Evolutionary conservation across 2,888 invertebrate species (phyloP).

Genomic region (Halictus quadricinctus): DNA sequence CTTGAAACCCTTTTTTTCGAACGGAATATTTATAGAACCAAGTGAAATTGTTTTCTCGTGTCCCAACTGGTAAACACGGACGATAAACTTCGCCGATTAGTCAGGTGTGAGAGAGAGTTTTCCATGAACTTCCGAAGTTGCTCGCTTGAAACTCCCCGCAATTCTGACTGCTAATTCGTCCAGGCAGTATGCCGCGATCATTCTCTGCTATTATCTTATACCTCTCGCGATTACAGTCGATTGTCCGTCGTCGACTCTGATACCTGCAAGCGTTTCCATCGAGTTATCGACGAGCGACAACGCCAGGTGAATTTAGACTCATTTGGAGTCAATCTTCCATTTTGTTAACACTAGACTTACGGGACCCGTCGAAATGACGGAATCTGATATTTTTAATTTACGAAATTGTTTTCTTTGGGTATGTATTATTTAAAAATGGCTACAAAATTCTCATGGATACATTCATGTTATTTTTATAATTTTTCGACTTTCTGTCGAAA

Average conservation of each 20-base stretch:
- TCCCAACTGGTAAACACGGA: not conserved
- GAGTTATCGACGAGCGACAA: not conserved
- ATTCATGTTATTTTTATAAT: no score
- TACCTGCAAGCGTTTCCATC: not conserved
- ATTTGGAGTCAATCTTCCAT: not conserved
- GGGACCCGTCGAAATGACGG: no score
- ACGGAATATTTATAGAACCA: not conserved
- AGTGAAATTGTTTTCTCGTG: not conserved
- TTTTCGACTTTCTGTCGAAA: no score
- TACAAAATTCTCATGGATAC: no score
- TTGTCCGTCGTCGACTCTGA: not conserved
- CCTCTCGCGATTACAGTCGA: not conserved
- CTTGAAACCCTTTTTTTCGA: not conserved
- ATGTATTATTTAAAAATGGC: no score
- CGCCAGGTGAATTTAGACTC: not conserved
- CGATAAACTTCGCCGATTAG: constrained; percentile 6
- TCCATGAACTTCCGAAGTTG: not conserved
- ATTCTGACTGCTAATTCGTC: not conserved
- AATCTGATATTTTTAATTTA: no score
- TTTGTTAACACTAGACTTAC: no score
- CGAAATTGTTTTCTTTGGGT: no score
- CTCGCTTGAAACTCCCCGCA: not conserved
- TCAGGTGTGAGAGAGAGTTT: not conserved
- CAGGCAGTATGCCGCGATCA: not conserved
- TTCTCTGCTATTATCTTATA: constrained; percentile 7